These are phyloP conservation scores for Tiliacea citrago DNA, from an alignment of 2,888 invertebrate genomes.

Conservation along the genomic window DNA sequence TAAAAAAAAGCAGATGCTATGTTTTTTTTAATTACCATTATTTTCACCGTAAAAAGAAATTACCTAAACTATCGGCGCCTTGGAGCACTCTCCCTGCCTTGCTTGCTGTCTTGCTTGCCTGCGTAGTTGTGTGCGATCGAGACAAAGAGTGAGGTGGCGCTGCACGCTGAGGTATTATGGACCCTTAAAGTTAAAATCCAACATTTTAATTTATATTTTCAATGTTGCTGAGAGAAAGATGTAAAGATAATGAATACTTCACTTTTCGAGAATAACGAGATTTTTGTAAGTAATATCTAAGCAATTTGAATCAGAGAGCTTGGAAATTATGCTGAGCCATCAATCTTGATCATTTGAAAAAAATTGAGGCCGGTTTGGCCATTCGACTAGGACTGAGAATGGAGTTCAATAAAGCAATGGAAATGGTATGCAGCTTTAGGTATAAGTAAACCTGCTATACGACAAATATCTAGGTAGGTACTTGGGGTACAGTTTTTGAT, in stretches of 20 bases:
- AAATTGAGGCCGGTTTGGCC: background rate
- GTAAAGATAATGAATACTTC: constrained; percentile 6
- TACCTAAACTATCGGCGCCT: too few relatives aligned
- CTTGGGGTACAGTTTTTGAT: too few relatives aligned
- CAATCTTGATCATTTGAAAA: background rate
- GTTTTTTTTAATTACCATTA: too few relatives aligned
- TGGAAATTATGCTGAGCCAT: constrained; percentile 3
- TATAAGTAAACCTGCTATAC: background rate
- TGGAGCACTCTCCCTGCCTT: too few relatives aligned
- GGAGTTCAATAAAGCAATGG: background rate
- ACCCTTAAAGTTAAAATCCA: constrained; percentile 1
- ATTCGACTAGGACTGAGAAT: background rate
- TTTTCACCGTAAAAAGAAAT: too few relatives aligned
- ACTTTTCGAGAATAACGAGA: background rate
- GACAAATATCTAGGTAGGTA: background rate
- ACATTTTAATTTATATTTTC: background rate
- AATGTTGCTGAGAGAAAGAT: constrained; percentile 3
- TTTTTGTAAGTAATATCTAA: background rate
- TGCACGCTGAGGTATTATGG: too few relatives aligned
- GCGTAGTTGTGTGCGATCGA: too few relatives aligned
- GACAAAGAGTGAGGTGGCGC: too few relatives aligned
- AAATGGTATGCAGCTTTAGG: background rate
- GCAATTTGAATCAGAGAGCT: background rate
- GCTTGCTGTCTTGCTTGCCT: too few relatives aligned
- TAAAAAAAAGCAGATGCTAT: too few relatives aligned